Evolutionary conservation across 2,797 vertebrate genomes (phyloP), one percentile per base, ranked within the genome.

Genomic region (Cryptoblepharus egeriae): DNA sequence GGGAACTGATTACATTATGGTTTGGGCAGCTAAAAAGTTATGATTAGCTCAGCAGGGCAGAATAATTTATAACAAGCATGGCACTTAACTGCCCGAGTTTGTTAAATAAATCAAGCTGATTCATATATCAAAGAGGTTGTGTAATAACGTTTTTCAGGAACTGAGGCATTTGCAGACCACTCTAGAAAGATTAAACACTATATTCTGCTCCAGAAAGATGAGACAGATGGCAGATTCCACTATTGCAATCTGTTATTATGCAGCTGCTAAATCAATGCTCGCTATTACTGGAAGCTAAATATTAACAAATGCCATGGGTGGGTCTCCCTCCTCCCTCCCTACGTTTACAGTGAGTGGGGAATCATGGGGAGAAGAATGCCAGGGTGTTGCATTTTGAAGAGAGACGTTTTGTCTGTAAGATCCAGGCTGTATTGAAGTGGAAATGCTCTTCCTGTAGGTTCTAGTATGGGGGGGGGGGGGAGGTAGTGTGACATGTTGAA

Each of bases 131-230:
- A 83, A 77, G 15, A 30, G 4, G n/a, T 65, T n/a, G 3, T 24
- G 1, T 0, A 0, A 37, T 57, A n/a, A 84, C 80, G 61, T 69
- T 88, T 72, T 75, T n/a, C 24, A 85, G 81, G 45, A 49, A 5
- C 5, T 28, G 52, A 82, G 52, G n/a, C 88, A 77, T 87, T 77
- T 88, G 68, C 6, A 42, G 79, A 80, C 52, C 60, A 30, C 10
- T 92, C 80, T 15, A 16, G 49, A 52, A 52, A 52, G 49, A 52
- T 52, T 52, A 16, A 52, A 52, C 15, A 52, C 18, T 52, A 16
- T 52, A 52, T 52, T 52, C 49, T 10, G 9, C 45, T 52, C 49
- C 55, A 68, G 30, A 63, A 4, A 77, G 55, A 87, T 4, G 4
- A 58, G 24, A 64, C 42, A 49, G 32, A n/a, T 57, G 63, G 75